Percentiles rank a stretch among this genome's conserved stretches.
Conservation (phyloP, 2,888 invertebrate genomes). For the Creontiades dilutus region DNA sequence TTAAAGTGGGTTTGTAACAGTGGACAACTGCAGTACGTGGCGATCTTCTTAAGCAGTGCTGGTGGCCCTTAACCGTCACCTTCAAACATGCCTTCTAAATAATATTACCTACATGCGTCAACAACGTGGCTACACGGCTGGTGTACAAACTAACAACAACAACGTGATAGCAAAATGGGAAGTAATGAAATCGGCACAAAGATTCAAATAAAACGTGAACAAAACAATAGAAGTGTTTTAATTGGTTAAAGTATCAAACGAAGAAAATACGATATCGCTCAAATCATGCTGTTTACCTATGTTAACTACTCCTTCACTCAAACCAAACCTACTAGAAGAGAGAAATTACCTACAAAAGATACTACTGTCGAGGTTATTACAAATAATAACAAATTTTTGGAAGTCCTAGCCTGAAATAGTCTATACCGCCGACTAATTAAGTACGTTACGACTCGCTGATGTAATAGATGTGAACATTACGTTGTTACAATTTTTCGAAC, state of each 20-base stretch:
- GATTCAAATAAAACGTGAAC: background rate
- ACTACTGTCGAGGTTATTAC: too few species aligned
- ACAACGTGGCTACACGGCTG: slow-evolving; percentile 13
- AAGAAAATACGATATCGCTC: background rate
- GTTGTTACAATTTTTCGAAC: too few species aligned
- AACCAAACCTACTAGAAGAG: background rate
- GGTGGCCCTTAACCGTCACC: slow-evolving; percentile 75
- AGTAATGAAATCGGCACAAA: background rate
- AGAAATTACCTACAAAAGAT: too few species aligned
- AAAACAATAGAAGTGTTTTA: background rate
- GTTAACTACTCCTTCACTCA: background rate
- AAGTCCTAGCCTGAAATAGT: too few species aligned
- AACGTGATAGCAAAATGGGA: slow-evolving; percentile 26
- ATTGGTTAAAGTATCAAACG: background rate
- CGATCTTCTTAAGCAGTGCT: slow-evolving; percentile 70
- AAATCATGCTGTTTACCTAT: background rate
- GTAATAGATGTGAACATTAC: too few species aligned
- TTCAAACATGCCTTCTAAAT: slow-evolving; percentile 75
- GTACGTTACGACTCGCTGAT: too few species aligned
- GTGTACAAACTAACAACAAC: slow-evolving; percentile 11
- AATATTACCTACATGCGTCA: slow-evolving; percentile 58
- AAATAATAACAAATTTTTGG: too few species aligned
- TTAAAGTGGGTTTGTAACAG: slow-evolving; percentile 30
- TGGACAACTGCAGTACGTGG: slow-evolving; percentile 50
- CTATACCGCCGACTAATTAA: too few species aligned